Conservation (phyloP, 2,888 invertebrate genomes). For the Caenorhabditis drosophilae region DNA sequence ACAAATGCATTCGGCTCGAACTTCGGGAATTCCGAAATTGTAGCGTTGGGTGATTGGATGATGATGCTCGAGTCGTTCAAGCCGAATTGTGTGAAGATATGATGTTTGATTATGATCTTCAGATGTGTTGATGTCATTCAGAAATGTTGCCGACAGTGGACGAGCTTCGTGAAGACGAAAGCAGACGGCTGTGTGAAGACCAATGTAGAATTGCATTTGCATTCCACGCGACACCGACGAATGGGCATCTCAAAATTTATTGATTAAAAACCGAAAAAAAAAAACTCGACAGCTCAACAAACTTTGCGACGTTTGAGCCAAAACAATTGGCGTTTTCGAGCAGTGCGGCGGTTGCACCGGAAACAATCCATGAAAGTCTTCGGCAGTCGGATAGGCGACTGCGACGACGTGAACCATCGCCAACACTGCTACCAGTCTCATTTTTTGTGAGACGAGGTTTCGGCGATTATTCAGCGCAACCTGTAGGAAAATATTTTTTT, state of each 20-base stretch:
- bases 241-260: slow-evolving; percentile 23
- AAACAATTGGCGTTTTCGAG: slow-evolving; percentile 48
- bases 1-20: slow-evolving; percentile 63
- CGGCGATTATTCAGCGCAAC: too few species aligned
- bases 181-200: slow-evolving; percentile 55
- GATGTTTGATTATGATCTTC: slow-evolving; percentile 44
- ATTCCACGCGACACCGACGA: slow-evolving; percentile 40
- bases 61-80: slow-evolving; percentile 64
- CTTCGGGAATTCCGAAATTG: slow-evolving; percentile 67
- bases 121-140: slow-evolving; percentile 9
- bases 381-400: slow-evolving; percentile 9
- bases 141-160: slow-evolving; percentile 6
- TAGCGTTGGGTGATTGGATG: slow-evolving; percentile 65
- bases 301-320: slow-evolving; percentile 49
- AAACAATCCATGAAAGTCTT: slow-evolving; percentile 44
- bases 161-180: slow-evolving; percentile 48
- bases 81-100: slow-evolving; percentile 59
- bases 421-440: background rate
- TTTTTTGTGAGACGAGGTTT: background rate
- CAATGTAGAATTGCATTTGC: slow-evolving; percentile 58
- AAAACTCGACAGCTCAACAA: background rate
- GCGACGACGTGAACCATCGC: background rate
- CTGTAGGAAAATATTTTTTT: too few species aligned
- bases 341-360: slow-evolving; percentile 55
- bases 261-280: background rate